phyloP scores from a whole-genome alignment of 2,888 invertebrate species.

The Diploptera punctata region DNA sequence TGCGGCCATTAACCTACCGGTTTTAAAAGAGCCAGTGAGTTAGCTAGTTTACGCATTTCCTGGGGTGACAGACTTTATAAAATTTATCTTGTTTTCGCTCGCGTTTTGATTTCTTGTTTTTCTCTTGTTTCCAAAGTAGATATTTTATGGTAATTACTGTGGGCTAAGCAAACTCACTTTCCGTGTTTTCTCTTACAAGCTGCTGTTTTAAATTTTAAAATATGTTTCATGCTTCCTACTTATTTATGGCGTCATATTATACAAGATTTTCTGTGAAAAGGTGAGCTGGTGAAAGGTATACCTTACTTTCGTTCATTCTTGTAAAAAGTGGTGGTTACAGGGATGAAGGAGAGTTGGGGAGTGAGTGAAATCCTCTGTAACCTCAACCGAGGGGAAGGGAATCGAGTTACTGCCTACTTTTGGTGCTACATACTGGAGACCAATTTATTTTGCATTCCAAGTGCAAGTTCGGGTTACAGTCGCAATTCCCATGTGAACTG shows the following conservation, averaged over 20 bases:
- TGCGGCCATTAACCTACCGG: too few species aligned
- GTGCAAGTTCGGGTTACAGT: neutral
- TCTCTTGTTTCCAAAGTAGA: too few species aligned
- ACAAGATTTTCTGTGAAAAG: neutral
- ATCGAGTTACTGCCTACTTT: constrained; percentile 7
- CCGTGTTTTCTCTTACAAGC: neutral
- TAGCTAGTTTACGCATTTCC: too few species aligned
- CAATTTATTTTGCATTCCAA: constrained; percentile 20
- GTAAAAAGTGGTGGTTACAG: constrained; percentile 4
- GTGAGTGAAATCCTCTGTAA: constrained; percentile 8
- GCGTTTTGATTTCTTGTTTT: too few species aligned
- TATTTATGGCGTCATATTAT: constrained; percentile 10
- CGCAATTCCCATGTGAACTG: too few species aligned
- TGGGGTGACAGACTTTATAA: too few species aligned
- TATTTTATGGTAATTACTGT: too few species aligned
- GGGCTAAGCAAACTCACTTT: too few species aligned
- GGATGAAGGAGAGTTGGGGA: neutral
- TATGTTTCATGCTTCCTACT: neutral
- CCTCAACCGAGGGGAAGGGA: neutral
- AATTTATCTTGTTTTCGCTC: too few species aligned
- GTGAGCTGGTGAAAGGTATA: neutral
- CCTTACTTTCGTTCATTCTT: constrained; percentile 1
- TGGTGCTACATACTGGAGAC: constrained; percentile 6
- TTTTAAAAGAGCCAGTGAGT: too few species aligned
- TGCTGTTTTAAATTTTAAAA: constrained; percentile 7